Conservation (phyloP, 1,140 invertebrate genomes). For the Drosophila parvula region DNA sequence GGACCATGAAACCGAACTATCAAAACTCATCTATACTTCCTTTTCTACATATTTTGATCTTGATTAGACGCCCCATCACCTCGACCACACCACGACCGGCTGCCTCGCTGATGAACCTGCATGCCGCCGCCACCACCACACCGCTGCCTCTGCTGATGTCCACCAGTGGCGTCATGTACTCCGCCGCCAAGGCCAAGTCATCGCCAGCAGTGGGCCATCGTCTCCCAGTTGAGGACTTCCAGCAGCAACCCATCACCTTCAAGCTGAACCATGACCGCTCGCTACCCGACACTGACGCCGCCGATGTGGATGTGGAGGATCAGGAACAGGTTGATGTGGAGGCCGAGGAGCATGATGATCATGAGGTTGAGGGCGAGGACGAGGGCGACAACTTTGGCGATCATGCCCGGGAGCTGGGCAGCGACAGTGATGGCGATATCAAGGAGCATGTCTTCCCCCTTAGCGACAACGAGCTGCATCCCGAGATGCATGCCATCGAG, state of each 20-base stretch:
- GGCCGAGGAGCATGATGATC: slow-evolving; percentile 59
- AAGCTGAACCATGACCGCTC: slow-evolving; percentile 80
- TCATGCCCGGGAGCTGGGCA: slow-evolving; percentile 51
- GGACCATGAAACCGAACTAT: not conserved
- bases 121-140: slow-evolving; percentile 59
- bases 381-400: slow-evolving; percentile 46
- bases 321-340: slow-evolving; percentile 53
- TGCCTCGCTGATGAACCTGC: slow-evolving; percentile 50
- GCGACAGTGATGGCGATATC: slow-evolving; percentile 49
- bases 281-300: slow-evolving; percentile 51
- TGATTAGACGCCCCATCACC: slow-evolving; percentile 76
- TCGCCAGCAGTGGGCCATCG: slow-evolving; percentile 39
- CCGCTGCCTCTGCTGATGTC: slow-evolving; percentile 76
- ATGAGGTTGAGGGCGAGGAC: slow-evolving; percentile 52
- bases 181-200: slow-evolving; percentile 66
- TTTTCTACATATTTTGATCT: not conserved
- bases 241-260: slow-evolving; percentile 71
- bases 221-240: slow-evolving; percentile 33
- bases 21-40: not conserved
- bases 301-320: slow-evolving; percentile 65
- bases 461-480: slow-evolving; percentile 72
- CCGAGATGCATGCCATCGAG: slow-evolving; percentile 74
- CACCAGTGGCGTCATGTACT: slow-evolving; percentile 60
- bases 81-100: slow-evolving; percentile 75
- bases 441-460: slow-evolving; percentile 76